These are phyloP conservation scores for Orgyia antiqua DNA, from an alignment of 2,888 invertebrate genomes.

Conservation along the genomic window DNA sequence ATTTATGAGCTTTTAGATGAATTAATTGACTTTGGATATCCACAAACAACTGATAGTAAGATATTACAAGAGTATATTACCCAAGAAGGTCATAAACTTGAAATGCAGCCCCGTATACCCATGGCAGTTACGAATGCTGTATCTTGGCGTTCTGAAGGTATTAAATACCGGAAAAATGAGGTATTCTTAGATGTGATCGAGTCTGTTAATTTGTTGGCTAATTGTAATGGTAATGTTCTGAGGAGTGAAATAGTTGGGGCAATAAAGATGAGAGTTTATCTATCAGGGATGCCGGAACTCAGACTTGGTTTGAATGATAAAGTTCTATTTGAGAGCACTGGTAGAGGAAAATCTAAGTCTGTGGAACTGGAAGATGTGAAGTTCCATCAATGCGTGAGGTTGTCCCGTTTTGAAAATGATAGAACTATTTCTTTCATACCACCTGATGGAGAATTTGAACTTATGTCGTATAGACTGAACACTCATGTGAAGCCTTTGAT, in stretches of 20 bases:
- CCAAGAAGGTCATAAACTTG: slow-evolving; percentile 98
- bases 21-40: slow-evolving; percentile 98
- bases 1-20: slow-evolving; percentile 98
- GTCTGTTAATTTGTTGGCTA: slow-evolving; percentile 96
- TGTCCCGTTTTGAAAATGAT: slow-evolving; percentile 98
- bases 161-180: slow-evolving; percentile 99
- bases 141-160: slow-evolving; percentile 98
- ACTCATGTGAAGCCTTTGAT: slow-evolving; percentile 98
- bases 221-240: slow-evolving; percentile 97
- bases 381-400: slow-evolving; percentile 98
- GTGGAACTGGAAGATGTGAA: slow-evolving; percentile 99
- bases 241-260: slow-evolving; percentile 99
- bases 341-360: slow-evolving; percentile 97
- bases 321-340: slow-evolving; percentile 97
- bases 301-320: slow-evolving; percentile 98
- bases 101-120: slow-evolving; percentile 96
- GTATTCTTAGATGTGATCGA: slow-evolving; percentile 99
- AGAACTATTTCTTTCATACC: slow-evolving; percentile 99
- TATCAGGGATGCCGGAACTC: slow-evolving; percentile 99
- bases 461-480: slow-evolving; percentile 98
- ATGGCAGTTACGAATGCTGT: slow-evolving; percentile 99
- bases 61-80: slow-evolving; percentile 99
- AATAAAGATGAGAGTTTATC: slow-evolving; percentile 98
- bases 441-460: slow-evolving; percentile 98
- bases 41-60: slow-evolving; percentile 98